Base-by-base conservation (phyloP, 92 coral and sea anemone genomes). In the Porites rus region DNA sequence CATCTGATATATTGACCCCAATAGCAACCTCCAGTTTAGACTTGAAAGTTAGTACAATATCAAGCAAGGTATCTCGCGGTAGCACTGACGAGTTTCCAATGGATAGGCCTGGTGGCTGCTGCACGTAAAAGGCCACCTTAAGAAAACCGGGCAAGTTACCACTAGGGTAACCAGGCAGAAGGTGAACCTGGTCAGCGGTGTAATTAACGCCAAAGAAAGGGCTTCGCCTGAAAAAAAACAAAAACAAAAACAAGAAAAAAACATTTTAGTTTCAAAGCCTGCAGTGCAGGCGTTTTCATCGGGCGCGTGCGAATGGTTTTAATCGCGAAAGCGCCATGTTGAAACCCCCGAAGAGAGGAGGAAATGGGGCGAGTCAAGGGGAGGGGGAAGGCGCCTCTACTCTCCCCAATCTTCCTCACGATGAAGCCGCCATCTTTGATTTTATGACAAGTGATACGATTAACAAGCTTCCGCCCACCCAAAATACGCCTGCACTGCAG, bases 41-140 rank as follows among this genome's bases (percentile, higher is more conserved):
- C 46, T 50, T 81, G 70, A 50, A 12, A 19, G 22, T 19, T 6
- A 5, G 22, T 24, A 82, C 69, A 62, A 82, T 56, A 7, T 19
- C 56, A 0, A 10, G 64, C 52, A 82, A 50, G 1, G 86, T 11
- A 2, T 18, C 13, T 19, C 77, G 69, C 10, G 86, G 86, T 1
- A 82, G 78, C 17, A 82, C 86, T 0, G 77, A 70, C 50, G 58
- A 6, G n/a, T 71, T 73, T 51, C 74, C 84, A 3, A 79, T 79
- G 51, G 52, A 79, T 6, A 54, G 66, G 19, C 86, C 86, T 3
- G 60, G 60, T 1, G 86, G 86, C 69, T 70, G 77, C 78, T 82
- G 86, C 28, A 82, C 86, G 46, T 82, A 82, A 28, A 82, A 82
- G n/a, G 77, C 77, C 50, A 82, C 76, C 53, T 13, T 77, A 20